Evolutionary conservation across 2,797 vertebrate genomes (phyloP).

Genomic region (Enteromius paludinosus): DNA sequence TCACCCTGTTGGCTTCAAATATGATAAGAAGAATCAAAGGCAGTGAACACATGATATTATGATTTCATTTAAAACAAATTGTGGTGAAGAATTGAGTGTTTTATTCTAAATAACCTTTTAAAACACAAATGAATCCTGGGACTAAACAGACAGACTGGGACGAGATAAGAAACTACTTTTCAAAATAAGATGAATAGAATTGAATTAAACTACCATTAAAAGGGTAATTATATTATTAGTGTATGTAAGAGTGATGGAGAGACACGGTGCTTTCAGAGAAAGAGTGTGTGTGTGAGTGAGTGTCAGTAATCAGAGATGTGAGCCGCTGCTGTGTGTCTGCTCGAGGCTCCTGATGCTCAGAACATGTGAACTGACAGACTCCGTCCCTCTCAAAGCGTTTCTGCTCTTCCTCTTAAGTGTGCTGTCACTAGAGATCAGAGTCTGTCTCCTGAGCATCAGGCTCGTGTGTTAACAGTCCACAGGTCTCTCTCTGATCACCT

Average conservation of each 20-base stretch:
- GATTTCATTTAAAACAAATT: background rate
- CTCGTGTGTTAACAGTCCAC: background rate
- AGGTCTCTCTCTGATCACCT: slow-evolving; percentile 22
- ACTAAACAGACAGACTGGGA: background rate
- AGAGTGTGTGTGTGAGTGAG: background rate
- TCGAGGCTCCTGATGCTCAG: slow-evolving; percentile 4
- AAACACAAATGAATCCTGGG: background rate
- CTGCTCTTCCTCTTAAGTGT: slow-evolving; percentile 39
- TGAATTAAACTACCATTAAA: background rate
- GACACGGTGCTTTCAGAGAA: background rate
- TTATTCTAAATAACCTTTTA: background rate
- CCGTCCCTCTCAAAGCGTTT: slow-evolving; percentile 32
- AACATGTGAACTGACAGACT: slow-evolving; percentile 44
- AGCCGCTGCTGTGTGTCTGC: background rate
- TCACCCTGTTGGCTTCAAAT: background rate
- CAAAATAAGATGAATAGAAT: background rate
- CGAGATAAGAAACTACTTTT: background rate
- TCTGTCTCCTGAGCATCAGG: background rate
- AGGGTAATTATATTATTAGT: background rate
- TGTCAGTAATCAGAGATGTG: background rate
- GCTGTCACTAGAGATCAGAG: slow-evolving; percentile 35
- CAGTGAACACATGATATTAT: background rate
- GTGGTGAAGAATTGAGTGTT: background rate
- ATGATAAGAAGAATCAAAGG: background rate
- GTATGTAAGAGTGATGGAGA: background rate